Percentiles rank a stretch among this genome's conserved stretches.
Evolutionary conservation across 2,888 invertebrate species (phyloP).

Genomic region (Thymelicus acteon): DNA sequence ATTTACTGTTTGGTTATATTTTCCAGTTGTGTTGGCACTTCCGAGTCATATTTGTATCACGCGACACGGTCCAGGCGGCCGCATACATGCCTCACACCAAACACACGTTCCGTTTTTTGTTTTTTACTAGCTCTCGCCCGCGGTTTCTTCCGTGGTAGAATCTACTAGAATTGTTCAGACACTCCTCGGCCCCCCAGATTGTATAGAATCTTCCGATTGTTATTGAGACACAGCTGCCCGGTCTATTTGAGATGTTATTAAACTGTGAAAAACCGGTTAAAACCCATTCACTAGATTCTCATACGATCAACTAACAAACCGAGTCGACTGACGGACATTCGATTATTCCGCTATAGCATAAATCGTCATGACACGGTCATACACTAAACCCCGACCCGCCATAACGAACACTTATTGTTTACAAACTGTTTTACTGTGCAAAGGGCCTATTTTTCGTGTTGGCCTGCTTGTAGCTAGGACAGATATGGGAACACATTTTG

Average conservation of each 20-base stretch:
- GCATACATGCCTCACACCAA: slow-evolving; percentile 74
- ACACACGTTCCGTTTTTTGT: slow-evolving; percentile 58
- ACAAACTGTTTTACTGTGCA: slow-evolving; percentile 53
- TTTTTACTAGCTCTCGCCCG: slow-evolving; percentile 39
- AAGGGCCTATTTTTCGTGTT: slow-evolving; percentile 69
- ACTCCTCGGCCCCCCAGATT: slow-evolving; percentile 8
- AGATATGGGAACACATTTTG: slow-evolving; percentile 60
- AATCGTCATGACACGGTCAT: slow-evolving; percentile 30
- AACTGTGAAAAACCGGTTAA: slow-evolving; percentile 51
- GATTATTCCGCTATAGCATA: slow-evolving; percentile 19
- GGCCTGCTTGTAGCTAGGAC: slow-evolving; percentile 70
- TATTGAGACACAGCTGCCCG: slow-evolving; percentile 23
- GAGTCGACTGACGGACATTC: slow-evolving; percentile 41
- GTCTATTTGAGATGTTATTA: slow-evolving; percentile 25
- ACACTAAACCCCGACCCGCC: slow-evolving; percentile 40
- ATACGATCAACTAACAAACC: slow-evolving; percentile 15
- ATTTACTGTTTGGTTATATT: slow-evolving; percentile 53
- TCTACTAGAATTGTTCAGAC: slow-evolving; percentile 14
- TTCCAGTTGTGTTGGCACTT: slow-evolving; percentile 66
- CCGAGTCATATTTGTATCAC: slow-evolving; percentile 79
- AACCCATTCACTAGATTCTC: slow-evolving; percentile 40
- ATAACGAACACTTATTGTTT: slow-evolving; percentile 46
- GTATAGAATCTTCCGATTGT: slow-evolving; percentile 35
- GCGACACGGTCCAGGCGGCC: slow-evolving; percentile 66
- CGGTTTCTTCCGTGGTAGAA: slow-evolving; percentile 39